Evolutionary conservation across 1,140 invertebrate species (phyloP).

Genomic region (Meloidogyne exigua): DNA sequence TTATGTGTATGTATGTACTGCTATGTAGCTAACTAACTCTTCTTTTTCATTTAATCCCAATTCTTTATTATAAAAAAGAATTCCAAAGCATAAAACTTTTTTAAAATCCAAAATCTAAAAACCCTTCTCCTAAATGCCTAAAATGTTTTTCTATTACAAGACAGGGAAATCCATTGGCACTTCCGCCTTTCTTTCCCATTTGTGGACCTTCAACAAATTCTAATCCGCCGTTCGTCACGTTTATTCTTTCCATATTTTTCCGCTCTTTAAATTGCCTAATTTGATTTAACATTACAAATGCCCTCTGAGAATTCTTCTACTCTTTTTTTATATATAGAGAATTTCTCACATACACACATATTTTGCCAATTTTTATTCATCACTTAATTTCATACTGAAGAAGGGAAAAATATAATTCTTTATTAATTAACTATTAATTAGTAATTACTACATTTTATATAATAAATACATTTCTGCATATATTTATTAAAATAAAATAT

Average conservation of each 20-base stretch:
- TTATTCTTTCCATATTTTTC: background rate
- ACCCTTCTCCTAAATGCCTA: background rate
- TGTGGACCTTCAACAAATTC: background rate
- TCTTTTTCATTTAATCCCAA: background rate
- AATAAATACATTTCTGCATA: too few relatives aligned
- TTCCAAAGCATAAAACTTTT: too few relatives aligned
- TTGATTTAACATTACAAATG: constrained; percentile 13
- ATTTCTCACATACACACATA: background rate
- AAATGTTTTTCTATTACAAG: background rate
- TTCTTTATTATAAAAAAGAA: background rate
- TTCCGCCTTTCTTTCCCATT: background rate
- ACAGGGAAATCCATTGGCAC: background rate
- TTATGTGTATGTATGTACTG: too few relatives aligned
- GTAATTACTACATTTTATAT: too few relatives aligned
- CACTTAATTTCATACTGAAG: background rate
- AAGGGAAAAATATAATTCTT: background rate
- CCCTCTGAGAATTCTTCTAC: background rate
- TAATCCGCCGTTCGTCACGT: background rate
- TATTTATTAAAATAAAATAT: too few relatives aligned
- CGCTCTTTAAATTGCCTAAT: constrained; percentile 26
- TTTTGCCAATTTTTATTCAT: background rate
- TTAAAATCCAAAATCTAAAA: background rate
- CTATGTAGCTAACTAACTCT: background rate
- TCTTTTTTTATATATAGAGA: background rate
- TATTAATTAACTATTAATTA: background rate